Evolutionary conservation across 1,140 invertebrate genomes (phyloP).

Genomic region (Helicoverpa zea): DNA sequence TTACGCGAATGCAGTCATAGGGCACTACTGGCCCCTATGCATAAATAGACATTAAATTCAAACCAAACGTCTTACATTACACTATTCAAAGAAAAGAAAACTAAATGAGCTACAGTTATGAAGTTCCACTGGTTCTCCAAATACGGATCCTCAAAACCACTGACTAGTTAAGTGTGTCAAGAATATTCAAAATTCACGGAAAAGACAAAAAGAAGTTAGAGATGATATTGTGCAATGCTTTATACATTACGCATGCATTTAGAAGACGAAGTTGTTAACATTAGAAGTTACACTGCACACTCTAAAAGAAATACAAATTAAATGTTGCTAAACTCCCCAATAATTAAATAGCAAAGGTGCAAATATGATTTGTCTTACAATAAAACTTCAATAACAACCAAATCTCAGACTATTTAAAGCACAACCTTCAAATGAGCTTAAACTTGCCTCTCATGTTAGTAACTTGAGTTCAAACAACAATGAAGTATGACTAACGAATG

Average conservation of each 20-base stretch:
- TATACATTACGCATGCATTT: conserved; percentile 36
- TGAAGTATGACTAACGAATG: conserved; percentile 8
- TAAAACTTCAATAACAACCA: conserved; percentile 63
- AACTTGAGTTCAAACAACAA: conserved; percentile 35
- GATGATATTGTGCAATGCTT: conserved; percentile 62
- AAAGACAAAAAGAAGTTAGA: conserved; percentile 51
- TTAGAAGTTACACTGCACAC: conserved; percentile 51
- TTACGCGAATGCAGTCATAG: conserved; percentile 49
- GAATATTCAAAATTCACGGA: conserved; percentile 56
- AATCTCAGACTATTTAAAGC: conserved; percentile 69
- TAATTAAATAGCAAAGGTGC: conserved; percentile 22
- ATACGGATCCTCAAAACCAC: conserved; percentile 68
- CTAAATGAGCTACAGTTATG: conserved; percentile 68
- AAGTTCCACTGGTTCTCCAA: conserved; percentile 67
- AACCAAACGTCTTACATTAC: conserved; percentile 57
- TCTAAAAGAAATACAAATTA: conserved; percentile 50
- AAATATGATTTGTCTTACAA: conserved; percentile 44
- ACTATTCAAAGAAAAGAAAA: conserved; percentile 61
- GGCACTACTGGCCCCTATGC: conserved; percentile 3
- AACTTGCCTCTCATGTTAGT: conserved; percentile 47
- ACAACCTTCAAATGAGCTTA: conserved; percentile 78
- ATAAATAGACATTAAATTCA: conserved; percentile 65
- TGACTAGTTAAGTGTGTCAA: conserved; percentile 78
- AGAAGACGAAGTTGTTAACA: conserved; percentile 35
- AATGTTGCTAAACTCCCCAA: conserved; percentile 76